Conservation (phyloP, 2,888 invertebrate genomes). For the Drosophila neonasuta region DNA sequence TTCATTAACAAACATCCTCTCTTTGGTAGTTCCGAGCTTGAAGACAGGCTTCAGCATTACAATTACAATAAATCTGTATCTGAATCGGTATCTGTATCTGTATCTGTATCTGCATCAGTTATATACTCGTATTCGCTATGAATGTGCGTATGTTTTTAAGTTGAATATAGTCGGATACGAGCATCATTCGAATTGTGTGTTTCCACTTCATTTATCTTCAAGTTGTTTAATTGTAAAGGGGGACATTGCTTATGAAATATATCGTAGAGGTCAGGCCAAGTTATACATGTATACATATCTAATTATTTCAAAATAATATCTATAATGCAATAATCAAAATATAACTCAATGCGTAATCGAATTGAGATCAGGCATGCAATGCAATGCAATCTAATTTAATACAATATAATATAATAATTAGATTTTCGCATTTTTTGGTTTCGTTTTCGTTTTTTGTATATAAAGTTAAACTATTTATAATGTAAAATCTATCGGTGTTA, state of each 20-base stretch:
- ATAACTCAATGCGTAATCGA: background rate
- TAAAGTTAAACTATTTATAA: slow-evolving; percentile 17
- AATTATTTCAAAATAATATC: background rate
- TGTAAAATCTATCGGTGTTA: slow-evolving; percentile 36
- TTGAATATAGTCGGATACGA: background rate
- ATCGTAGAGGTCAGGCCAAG: slow-evolving; percentile 19
- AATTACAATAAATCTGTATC: background rate
- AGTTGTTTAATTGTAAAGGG: slow-evolving; percentile 4
- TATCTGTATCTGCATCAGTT: slow-evolving; percentile 3
- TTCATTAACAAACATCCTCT: slow-evolving; percentile 43
- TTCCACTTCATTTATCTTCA: background rate
- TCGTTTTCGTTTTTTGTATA: background rate
- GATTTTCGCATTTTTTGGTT: background rate
- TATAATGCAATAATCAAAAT: background rate
- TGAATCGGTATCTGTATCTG: slow-evolving; percentile 1
- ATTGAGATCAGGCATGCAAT: slow-evolving; percentile 29
- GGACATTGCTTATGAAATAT: slow-evolving; percentile 22
- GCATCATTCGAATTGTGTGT: background rate
- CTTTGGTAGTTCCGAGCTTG: slow-evolving; percentile 15
- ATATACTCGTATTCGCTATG: slow-evolving; percentile 33
- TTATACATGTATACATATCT: background rate
- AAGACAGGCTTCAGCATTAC: slow-evolving; percentile 61
- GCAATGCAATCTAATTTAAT: background rate
- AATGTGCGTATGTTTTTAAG: slow-evolving; percentile 16
- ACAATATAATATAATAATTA: background rate